Evolutionary conservation across 2,888 invertebrate species (phyloP), one percentile per base, ranked within the genome.

Genomic region (Himalopsyche kuldschensis): DNA sequence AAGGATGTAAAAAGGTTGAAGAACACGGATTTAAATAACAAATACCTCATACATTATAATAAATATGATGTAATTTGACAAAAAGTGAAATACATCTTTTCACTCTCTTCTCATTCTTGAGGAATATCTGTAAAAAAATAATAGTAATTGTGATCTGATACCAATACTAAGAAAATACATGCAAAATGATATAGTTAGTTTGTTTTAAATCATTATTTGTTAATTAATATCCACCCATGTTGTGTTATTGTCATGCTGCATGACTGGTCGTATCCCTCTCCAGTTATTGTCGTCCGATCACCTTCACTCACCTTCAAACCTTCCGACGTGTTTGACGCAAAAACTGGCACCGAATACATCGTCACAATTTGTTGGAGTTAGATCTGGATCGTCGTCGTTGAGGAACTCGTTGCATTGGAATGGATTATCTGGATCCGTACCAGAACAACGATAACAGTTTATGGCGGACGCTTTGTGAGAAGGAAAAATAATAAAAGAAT

Each of bases 301-400:
- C 90, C 92, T 92, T 69, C 15, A 30, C 90, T 92, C 92, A 96
- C 96, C 97, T 95, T 97, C 97, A 88, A 93, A 97, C 88, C 98
- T 94, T 86, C 98, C 98, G 84, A 97, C 95, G 88, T 97, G 96
- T 92, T 99, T 99, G 87, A 99, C 94, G 90, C 99, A 99, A 90
- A 94, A 98, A 88, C 94, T 93, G 20, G 98, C 97, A 87, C 94
- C 95, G 89, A 96, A 96, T 84, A 98, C 96, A 84, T 93, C 91
- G 86, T 95, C 94, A 90, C 98, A 98, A 87, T 95, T 93, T 87
- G 92, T 93, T 80, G 95, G 94, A 88, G 90, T 88, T 87, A 97
- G 92, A 88, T 94, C 94, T 87, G 93, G 92, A 89, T 91, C 91
- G 88, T 94, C 93, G 87, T 91, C 92, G 84, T 93, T 92, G 88